phyloP scores from a whole-genome alignment of 1,140 invertebrate species.

The Macrotrachela quadricornifera region DNA sequence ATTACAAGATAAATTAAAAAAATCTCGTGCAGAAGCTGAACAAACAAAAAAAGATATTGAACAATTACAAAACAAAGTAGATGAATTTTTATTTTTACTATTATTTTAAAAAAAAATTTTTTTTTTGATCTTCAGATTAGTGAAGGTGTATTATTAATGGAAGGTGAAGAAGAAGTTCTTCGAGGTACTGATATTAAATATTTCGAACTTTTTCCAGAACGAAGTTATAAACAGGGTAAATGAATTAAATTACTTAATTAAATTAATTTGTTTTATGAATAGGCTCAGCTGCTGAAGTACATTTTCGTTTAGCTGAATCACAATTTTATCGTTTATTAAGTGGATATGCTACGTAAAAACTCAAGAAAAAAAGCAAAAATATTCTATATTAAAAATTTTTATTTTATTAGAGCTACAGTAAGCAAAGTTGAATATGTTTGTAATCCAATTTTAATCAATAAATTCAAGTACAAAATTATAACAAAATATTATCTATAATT shows the following conservation, averaged over 20 bases:
- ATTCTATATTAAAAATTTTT: not conserved
- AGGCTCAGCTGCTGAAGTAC: slow-evolving; percentile 18
- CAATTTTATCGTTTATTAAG: slow-evolving; percentile 19
- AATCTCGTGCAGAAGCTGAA: slow-evolving; percentile 12
- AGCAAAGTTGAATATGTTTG: slow-evolving; percentile 18
- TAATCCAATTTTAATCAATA: slow-evolving; percentile 13
- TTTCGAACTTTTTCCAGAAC: slow-evolving; percentile 15
- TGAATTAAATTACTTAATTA: no score
- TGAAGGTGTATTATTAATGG: slow-evolving; percentile 15
- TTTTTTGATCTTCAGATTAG: slow-evolving; percentile 15
- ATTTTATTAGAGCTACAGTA: slow-evolving; percentile 11
- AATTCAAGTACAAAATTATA: slow-evolving; percentile 14
- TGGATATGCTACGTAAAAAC: slow-evolving; percentile 1
- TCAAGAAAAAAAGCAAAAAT: not conserved
- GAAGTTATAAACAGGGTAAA: slow-evolving; percentile 12
- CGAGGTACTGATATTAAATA: slow-evolving; percentile 13
- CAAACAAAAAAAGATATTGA: slow-evolving; percentile 16
- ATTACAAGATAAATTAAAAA: slow-evolving; percentile 13
- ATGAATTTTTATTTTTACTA: not conserved
- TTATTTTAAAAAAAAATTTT: not conserved
- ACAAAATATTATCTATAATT: not conserved
- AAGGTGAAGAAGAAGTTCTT: slow-evolving; percentile 18
- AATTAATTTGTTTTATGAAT: not conserved
- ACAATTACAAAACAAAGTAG: slow-evolving; percentile 16
- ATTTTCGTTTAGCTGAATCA: slow-evolving; percentile 20